Evolutionary conservation across 2,888 invertebrate species (phyloP), one percentile per base, ranked within the genome.

Genomic region (Agrotis puta): DNA sequence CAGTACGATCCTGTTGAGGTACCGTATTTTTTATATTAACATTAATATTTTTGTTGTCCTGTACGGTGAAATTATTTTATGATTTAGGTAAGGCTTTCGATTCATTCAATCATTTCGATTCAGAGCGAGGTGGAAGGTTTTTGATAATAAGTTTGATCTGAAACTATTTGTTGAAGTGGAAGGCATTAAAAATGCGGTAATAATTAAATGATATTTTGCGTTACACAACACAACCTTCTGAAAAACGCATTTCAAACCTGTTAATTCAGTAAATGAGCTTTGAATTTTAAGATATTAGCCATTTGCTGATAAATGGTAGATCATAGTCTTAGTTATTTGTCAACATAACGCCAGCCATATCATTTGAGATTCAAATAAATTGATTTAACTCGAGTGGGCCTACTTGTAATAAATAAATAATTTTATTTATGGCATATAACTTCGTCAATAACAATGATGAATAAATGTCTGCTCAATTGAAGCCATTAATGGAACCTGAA

Each of bases 281-380:
- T 24, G 50, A 48, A 63, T 58, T 51, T 67, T 64, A 64, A 65
- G 7, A 59, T 45, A 4, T 65, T 70, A n/a, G 54, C 16, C 20
- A 59, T 67, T 62, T 33, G 24, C 9, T 77, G 70, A 81, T 78
- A 51, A 66, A 75, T 83, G 48, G 48, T 62, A 66, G 64, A 56
- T 66, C 61, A 33, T 51, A 73, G 57, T 48, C 27, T 51, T 43
- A 33, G 54, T 73, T 79, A 69, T 79, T 70, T 78, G 63, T 78
- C 71, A 81, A 77, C 48, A 68, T 77, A 74, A 75, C 50, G 51
- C 67, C 70, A 68, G 76, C 68, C 33, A 62, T 58, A 66, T 74
- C 27, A 81, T 83, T 80, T 71, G 68, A 70, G 63, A 81, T 67
- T 75, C 72, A 70, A 76, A 78, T 83, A 76, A 76, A 81, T 70